A percentile compares a stretch with the other conserved stretches of the same genome.
Conservation (phyloP, 92 coral and sea anemone species). For the Heliopora coerulea region DNA sequence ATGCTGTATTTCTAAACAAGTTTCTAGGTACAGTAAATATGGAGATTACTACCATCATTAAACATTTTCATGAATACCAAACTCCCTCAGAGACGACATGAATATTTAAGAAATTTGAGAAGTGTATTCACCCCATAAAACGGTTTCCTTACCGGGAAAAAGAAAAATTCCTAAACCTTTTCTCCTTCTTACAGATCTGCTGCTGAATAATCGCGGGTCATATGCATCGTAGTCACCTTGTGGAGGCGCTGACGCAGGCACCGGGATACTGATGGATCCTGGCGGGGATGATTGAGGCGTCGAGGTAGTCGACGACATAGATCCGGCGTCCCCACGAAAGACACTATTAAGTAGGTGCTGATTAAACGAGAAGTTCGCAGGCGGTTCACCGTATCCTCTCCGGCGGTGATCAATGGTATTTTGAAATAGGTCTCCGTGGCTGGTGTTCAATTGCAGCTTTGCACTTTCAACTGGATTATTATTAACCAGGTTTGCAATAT, state of each 20-base stretch:
- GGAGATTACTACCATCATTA: no score
- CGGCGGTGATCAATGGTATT: slow-evolving; percentile 59
- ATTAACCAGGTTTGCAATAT: slow-evolving; percentile 71
- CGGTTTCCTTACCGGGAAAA: slow-evolving; percentile 40
- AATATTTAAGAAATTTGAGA: no score
- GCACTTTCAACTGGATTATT: slow-evolving; percentile 51
- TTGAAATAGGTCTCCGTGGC: slow-evolving; percentile 76
- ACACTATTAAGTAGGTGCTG: slow-evolving; percentile 37
- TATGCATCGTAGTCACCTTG: slow-evolving; percentile 55
- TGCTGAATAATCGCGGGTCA: slow-evolving; percentile 53
- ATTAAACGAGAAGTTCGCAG: slow-evolving; percentile 24
- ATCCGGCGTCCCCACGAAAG: slow-evolving; percentile 63
- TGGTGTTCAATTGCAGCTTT: slow-evolving; percentile 61
- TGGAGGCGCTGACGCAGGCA: slow-evolving; percentile 42
- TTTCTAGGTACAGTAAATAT: no score
- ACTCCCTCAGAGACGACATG: no score
- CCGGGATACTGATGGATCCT: slow-evolving; percentile 27
- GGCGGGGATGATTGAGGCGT: slow-evolving; percentile 92
- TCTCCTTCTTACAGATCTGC: slow-evolving; percentile 43
- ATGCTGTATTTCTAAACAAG: no score
- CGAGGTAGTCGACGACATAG: slow-evolving; percentile 80
- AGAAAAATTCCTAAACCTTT: slow-evolving; percentile 44
- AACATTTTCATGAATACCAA: no score
- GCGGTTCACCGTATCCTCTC: slow-evolving; percentile 43
- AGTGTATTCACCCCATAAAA: no score